Conservation (phyloP, 2,888 invertebrate genomes). For the Malachius bipustulatus region DNA sequence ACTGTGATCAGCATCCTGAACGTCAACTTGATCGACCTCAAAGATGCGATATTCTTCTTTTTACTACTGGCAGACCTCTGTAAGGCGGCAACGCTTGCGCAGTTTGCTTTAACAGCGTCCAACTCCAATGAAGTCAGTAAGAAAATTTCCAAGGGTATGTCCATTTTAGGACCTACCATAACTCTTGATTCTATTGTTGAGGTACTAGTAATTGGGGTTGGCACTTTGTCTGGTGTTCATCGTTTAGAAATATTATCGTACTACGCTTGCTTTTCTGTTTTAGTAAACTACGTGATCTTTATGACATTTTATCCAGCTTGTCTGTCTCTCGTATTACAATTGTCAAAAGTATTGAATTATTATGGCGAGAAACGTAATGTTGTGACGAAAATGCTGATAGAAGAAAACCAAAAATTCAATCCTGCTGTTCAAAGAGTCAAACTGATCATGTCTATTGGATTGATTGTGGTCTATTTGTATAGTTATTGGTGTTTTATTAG, state of each 20-base stretch:
- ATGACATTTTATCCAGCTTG: conserved; percentile 93
- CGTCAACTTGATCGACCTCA: conserved; percentile 75
- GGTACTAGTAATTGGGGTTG: conserved; percentile 80
- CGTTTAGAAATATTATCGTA: conserved; percentile 80
- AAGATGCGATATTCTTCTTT: conserved; percentile 86
- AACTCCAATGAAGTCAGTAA: conserved; percentile 71
- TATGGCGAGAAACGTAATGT: conserved; percentile 25
- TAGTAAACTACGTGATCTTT: conserved; percentile 86
- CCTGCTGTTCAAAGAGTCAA: conserved; percentile 89
- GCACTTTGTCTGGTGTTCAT: conserved; percentile 79
- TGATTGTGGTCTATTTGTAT: conserved; percentile 77
- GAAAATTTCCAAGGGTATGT: conserved; percentile 79
- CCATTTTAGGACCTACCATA: conserved; percentile 76
- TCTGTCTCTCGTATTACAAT: conserved; percentile 76
- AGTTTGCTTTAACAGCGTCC: conserved; percentile 65
- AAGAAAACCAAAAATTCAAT: conserved; percentile 76
- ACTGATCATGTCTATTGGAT: conserved; percentile 86
- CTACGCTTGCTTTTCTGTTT: conserved; percentile 80
- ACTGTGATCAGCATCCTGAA: conserved; percentile 79
- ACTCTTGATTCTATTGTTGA: conserved; percentile 85
- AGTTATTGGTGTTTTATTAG: conserved; percentile 35
- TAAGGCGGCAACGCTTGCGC: conserved; percentile 78
- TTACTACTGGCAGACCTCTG: conserved; percentile 82
- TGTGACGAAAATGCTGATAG: conserved; percentile 37
- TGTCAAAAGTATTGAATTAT: conserved; percentile 32